phyloP scores from a whole-genome alignment of 1,140 invertebrate genomes.

The Procambarus clarkii region DNA sequence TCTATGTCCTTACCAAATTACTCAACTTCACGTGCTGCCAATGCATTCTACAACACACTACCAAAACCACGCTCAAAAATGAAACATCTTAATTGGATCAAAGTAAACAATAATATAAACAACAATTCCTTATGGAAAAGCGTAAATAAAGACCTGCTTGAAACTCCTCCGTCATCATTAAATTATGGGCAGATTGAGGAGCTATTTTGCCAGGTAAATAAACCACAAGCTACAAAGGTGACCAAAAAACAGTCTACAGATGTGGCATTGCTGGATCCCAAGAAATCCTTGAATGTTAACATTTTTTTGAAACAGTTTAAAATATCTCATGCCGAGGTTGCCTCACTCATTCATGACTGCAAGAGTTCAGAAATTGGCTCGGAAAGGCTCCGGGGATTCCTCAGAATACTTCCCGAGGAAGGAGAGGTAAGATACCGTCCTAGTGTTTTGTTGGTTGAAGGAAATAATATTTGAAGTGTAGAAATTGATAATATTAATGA shows the following conservation, averaged over 20 bases:
- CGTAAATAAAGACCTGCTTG: constrained; percentile 40
- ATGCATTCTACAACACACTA: constrained; percentile 76
- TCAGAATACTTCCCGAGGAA: constrained; percentile 94
- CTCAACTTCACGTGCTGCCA: background rate
- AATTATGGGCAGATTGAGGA: constrained; percentile 87
- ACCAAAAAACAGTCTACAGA: constrained; percentile 34
- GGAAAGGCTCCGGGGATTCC: constrained; percentile 91
- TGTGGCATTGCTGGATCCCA: constrained; percentile 89
- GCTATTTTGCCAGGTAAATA: constrained; percentile 83
- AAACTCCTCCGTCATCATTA: constrained; percentile 18
- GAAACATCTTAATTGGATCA: constrained; percentile 96
- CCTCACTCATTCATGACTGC: constrained; percentile 89
- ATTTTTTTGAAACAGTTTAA: constrained; percentile 98
- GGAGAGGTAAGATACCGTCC: constrained; percentile 81
- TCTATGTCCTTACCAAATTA: background rate
- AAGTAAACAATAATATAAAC: constrained; percentile 79
- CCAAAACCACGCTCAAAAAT: constrained; percentile 92
- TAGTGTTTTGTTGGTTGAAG: background rate
- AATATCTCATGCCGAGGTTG: constrained; percentile 93
- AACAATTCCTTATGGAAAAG: constrained; percentile 56
- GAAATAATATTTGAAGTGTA: too few relatives aligned
- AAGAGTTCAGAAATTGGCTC: constrained; percentile 92
- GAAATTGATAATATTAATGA: too few relatives aligned
- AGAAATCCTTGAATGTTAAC: constrained; percentile 96
- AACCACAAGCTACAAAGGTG: constrained; percentile 74